Percentiles rank a stretch among this genome's conserved stretches.
Evolutionary conservation across 2,113 vertebrate species (phyloP).

Genomic region (Puntigrus tetrazona): DNA sequence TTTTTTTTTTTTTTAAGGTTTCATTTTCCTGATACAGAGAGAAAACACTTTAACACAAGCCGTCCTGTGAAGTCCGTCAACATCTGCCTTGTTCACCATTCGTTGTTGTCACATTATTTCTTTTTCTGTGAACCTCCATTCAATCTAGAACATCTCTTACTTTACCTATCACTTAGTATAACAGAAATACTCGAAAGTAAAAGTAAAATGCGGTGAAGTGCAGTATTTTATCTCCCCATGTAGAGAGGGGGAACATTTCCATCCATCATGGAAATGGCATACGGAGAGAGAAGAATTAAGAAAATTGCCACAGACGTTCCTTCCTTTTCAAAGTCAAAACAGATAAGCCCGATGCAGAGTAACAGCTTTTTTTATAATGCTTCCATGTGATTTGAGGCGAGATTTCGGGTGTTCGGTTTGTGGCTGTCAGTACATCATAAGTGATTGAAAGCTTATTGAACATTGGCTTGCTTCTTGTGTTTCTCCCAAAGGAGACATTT

Average conservation of each 20-base stretch:
- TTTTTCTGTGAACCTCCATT: conserved; percentile 21
- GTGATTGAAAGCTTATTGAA: conserved; percentile 25
- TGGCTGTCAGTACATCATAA: conserved; percentile 14
- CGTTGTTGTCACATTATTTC: background rate
- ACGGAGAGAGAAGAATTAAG: conserved; percentile 44
- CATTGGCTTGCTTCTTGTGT: background rate
- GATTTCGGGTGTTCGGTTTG: conserved; percentile 12
- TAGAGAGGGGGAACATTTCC: background rate
- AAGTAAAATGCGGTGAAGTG: conserved; percentile 40
- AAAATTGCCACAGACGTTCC: conserved; percentile 29
- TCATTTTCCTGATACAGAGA: conserved; percentile 20
- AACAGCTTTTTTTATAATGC: background rate
- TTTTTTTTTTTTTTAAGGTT: conserved; percentile 20
- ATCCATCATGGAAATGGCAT: conserved; percentile 42
- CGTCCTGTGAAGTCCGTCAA: conserved; percentile 11
- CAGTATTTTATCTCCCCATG: conserved; percentile 9
- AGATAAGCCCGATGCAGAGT: conserved; percentile 10
- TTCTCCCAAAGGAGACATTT: conserved; percentile 22
- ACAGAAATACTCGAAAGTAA: conserved; percentile 18
- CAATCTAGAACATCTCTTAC: conserved; percentile 10
- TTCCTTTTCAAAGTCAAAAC: conserved; percentile 32
- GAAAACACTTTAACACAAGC: conserved; percentile 33
- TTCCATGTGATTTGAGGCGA: conserved; percentile 8
- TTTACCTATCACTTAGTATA: conserved; percentile 37
- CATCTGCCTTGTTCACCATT: background rate